phyloP scores from a whole-genome alignment of 2,113 vertebrate species.

The Cochlearius cochlearius region DNA sequence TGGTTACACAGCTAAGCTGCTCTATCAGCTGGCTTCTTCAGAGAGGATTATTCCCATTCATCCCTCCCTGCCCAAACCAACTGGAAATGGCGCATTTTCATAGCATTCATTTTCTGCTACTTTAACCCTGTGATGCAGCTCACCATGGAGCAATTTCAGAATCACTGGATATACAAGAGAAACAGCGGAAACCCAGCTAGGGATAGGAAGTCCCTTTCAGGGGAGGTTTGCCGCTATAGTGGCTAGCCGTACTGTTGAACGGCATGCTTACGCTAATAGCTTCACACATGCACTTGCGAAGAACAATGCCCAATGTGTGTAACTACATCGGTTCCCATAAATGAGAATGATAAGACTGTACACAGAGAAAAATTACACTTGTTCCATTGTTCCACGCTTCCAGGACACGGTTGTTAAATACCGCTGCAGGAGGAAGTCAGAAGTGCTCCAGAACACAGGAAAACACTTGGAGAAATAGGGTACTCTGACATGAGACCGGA shows the following conservation, averaged over 20 bases:
- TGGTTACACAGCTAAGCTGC: neutral
- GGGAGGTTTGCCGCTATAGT: neutral
- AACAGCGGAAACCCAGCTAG: neutral
- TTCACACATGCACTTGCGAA: neutral
- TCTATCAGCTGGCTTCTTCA: neutral
- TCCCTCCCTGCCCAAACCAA: neutral
- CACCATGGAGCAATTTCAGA: neutral
- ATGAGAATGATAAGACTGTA: neutral
- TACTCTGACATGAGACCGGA: neutral
- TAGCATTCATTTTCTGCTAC: rapidly evolving
- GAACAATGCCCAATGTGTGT: neutral
- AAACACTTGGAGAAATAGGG: neutral
- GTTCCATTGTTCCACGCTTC: neutral
- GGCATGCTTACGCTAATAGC: neutral
- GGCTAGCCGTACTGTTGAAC: neutral
- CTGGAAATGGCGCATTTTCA: neutral
- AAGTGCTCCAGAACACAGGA: neutral
- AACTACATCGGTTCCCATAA: neutral
- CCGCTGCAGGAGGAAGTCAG: neutral
- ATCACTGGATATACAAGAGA: neutral
- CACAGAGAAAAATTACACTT: neutral
- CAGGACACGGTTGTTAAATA: neutral
- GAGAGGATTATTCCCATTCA: neutral
- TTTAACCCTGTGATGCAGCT: neutral
- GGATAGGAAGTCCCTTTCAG: neutral